Conservation (phyloP, 2,888 invertebrate genomes). For the Acrobasis suavella region DNA sequence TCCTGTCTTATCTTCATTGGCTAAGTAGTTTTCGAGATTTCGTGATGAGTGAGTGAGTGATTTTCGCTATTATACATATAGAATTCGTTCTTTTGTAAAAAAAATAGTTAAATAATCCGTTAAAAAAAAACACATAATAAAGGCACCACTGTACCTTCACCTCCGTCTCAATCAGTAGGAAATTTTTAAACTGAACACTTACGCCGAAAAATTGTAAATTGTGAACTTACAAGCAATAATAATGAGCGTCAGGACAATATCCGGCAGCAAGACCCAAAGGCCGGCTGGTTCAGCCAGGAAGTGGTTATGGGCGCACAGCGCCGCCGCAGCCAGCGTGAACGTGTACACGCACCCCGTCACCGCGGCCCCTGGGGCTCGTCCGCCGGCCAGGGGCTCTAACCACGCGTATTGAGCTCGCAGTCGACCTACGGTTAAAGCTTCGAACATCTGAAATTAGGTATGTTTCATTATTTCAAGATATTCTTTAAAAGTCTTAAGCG, state of each 20-base stretch:
- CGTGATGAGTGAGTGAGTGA: too few species aligned
- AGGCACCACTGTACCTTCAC: too few species aligned
- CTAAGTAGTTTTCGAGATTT: too few species aligned
- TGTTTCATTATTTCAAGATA: not conserved
- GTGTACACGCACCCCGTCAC: conserved; percentile 88
- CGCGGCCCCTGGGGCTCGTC: conserved; percentile 89
- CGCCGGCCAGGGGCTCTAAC: conserved; percentile 87
- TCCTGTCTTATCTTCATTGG: too few species aligned
- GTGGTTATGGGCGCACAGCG: conserved; percentile 86
- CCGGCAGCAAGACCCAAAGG: conserved; percentile 87
- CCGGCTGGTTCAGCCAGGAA: conserved; percentile 80
- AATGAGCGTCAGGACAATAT: conserved; percentile 83
- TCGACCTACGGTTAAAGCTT: conserved; percentile 87
- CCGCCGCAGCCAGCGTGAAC: conserved; percentile 85
- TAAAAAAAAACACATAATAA: not conserved
- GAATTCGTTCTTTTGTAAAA: too few species aligned
- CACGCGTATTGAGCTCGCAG: conserved; percentile 88
- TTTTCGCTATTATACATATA: too few species aligned
- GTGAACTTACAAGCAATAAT: conserved; percentile 84
- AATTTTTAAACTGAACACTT: too few species aligned
- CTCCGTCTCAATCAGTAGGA: too few species aligned
- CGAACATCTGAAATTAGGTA: conserved; percentile 73
- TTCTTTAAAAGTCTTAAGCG: not conserved
- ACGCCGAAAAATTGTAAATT: not conserved
- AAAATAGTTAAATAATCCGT: too few species aligned